A percentile compares a stretch with the other conserved stretches of the same genome.
phyloP scores from a whole-genome alignment of 1,140 invertebrate species.

The Rhopalosiphum maidis region DNA sequence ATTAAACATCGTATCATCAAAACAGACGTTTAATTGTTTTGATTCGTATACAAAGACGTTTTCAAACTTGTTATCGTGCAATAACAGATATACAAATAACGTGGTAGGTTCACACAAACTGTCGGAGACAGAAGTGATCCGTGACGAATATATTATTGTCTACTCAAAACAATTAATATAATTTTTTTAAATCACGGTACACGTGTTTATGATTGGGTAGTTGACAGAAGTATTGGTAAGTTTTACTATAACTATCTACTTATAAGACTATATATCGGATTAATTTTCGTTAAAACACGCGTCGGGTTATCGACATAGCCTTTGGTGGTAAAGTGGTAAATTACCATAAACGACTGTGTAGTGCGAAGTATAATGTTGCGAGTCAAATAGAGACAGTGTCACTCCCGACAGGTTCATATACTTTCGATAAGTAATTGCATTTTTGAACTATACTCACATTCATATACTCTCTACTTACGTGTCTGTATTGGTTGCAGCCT shows the following conservation, averaged over 20 bases:
- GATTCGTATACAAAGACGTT: no score
- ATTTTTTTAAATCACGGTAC: neutral
- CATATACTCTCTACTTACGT: neutral
- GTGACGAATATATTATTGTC: neutral
- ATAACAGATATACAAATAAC: no score
- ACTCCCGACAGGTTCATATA: neutral
- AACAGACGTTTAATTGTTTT: no score
- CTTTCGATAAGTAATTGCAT: neutral
- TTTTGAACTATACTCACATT: neutral
- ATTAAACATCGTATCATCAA: no score
- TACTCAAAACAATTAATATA: neutral
- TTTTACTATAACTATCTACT: neutral
- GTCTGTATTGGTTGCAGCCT: no score
- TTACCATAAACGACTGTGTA: neutral
- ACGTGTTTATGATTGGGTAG: no score
- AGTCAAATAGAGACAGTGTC: no score
- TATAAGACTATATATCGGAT: neutral
- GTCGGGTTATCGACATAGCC: neutral
- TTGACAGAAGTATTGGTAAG: no score
- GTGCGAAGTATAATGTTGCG: neutral
- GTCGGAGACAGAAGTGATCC: neutral
- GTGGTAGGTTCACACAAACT: neutral
- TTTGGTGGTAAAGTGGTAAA: neutral
- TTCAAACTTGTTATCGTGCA: no score
- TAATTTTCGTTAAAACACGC: neutral